A percentile compares a stretch with the other conserved stretches of the same genome.
Conservation (phyloP, 2,888 invertebrate species). For the Gryllus longicercus region DNA sequence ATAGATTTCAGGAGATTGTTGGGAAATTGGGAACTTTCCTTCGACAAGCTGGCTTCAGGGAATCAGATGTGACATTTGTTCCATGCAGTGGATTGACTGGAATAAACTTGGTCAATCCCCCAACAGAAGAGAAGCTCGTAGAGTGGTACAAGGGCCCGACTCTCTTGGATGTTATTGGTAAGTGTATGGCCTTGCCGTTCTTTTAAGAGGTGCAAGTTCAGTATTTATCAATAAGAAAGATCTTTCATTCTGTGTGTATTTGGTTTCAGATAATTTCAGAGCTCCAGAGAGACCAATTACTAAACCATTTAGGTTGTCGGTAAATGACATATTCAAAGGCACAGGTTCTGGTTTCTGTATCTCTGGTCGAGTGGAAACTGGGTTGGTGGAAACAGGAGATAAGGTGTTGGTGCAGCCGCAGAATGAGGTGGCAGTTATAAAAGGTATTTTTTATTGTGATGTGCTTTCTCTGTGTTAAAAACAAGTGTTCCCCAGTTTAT, state of each 20-base stretch:
- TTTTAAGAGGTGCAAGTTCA: background rate
- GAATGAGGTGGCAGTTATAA: conserved; percentile 77
- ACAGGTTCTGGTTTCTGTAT: conserved; percentile 87
- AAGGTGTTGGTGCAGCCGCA: conserved; percentile 82
- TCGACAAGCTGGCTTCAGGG: conserved; percentile 88
- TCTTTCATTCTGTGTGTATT: no score
- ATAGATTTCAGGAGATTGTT: conserved; percentile 85
- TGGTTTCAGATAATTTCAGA: conserved; percentile 67
- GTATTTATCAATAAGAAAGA: background rate
- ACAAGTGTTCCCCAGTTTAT: no score
- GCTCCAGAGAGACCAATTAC: conserved; percentile 82
- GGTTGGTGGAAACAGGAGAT: conserved; percentile 80
- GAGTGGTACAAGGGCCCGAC: conserved; percentile 79
- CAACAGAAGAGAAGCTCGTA: conserved; percentile 59
- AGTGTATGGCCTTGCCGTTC: conserved; percentile 34
- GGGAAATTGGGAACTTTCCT: conserved; percentile 76
- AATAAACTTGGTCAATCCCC: conserved; percentile 75
- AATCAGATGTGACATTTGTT: conserved; percentile 79
- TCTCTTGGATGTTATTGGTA: conserved; percentile 79
- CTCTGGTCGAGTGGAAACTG: conserved; percentile 88
- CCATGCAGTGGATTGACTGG: conserved; percentile 97
- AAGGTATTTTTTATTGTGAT: conserved; percentile 51
- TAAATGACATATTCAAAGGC: conserved; percentile 93
- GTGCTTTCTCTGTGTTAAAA: background rate
- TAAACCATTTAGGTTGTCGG: conserved; percentile 86